A percentile compares a stretch with the other conserved stretches of the same genome.
phyloP scores from a whole-genome alignment of 1,140 invertebrate species.

The Papilio glaucus region DNA sequence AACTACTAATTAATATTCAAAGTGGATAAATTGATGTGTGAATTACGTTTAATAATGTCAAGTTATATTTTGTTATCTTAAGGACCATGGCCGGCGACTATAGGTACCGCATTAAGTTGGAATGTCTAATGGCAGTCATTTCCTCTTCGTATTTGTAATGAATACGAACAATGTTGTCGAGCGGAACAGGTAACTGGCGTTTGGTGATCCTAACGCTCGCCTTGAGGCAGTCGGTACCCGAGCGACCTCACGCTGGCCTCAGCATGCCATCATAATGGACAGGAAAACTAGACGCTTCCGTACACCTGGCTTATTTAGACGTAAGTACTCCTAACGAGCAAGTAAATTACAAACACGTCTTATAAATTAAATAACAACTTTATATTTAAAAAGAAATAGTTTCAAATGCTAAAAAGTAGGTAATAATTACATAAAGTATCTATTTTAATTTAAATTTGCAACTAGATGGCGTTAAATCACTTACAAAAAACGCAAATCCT shows the following conservation, averaged over 20 bases:
- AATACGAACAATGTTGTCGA: slow-evolving; percentile 39
- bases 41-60: neutral
- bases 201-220: slow-evolving; percentile 47
- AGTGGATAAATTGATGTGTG: neutral
- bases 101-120: neutral
- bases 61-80: slow-evolving; percentile 15
- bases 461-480: too few relatives aligned
- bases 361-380: too few relatives aligned
- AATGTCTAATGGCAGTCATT: slow-evolving; percentile 34
- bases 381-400: too few relatives aligned
- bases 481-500: too few relatives aligned
- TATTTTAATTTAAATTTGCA: too few relatives aligned
- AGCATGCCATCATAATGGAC: slow-evolving; percentile 49
- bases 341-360: slow-evolving; percentile 34
- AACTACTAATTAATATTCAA: neutral
- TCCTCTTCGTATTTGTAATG: slow-evolving; percentile 28
- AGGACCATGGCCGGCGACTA: slow-evolving; percentile 14
- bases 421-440: too few relatives aligned
- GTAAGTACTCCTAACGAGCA: slow-evolving; percentile 6
- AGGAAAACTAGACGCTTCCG: slow-evolving; percentile 61
- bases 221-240: slow-evolving; percentile 46
- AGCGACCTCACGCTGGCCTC: slow-evolving; percentile 53
- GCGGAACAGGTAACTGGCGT: slow-evolving; percentile 40
- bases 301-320: slow-evolving; percentile 46
- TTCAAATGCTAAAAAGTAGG: too few relatives aligned